Evolutionary conservation across 2,797 vertebrate species (phyloP), one percentile per base, ranked within the genome.

Genomic region (Ctenochaetus hawaiiensis): DNA sequence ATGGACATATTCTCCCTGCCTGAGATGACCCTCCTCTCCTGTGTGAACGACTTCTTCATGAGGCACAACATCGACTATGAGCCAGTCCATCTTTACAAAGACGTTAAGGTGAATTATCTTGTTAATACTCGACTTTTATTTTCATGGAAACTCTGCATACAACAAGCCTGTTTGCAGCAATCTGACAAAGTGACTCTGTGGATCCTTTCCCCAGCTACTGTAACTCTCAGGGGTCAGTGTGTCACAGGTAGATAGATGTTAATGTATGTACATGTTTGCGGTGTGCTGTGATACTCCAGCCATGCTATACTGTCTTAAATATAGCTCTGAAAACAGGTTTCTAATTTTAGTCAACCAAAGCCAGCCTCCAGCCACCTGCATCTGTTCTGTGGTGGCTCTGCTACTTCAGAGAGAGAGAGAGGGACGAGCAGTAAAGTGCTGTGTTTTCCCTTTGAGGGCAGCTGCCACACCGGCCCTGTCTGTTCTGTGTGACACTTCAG

Each of bases 1-100:
- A 99, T 99, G 98, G 98, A 99, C 91, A 99, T 99, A 80, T 99
- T 99, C 94, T 99, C 98, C 9, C 92, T 99, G 83, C 98, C 98
- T 0, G 98, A 99, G 94, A 99, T 99, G 98, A 97, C 94, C 0
- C 96, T 99, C 26, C 94, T 99, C 57, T 99, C 95, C 14, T 99
- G 97, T 6, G 98, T 99, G 86, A 99, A 97, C 2, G 98, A 99
- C 30, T 97, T 99, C 93, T 99, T 99, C 88, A 96, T 99, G 93
- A 97, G 92, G 87, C 97, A 99, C 95, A 99, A 98, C 84, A 98
- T 99, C 1, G 98, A 99, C 87, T 99, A 99, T 0, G 98, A 99
- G 77, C 98, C 98, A 0, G 97, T 98, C 73, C 98, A 99, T 83
- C 95, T 99, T 37, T 99, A 99, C 94, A 99, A 99, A 95, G 98